Base-by-base conservation (phyloP, 2,888 invertebrate genomes). In the Xylota segnis region DNA sequence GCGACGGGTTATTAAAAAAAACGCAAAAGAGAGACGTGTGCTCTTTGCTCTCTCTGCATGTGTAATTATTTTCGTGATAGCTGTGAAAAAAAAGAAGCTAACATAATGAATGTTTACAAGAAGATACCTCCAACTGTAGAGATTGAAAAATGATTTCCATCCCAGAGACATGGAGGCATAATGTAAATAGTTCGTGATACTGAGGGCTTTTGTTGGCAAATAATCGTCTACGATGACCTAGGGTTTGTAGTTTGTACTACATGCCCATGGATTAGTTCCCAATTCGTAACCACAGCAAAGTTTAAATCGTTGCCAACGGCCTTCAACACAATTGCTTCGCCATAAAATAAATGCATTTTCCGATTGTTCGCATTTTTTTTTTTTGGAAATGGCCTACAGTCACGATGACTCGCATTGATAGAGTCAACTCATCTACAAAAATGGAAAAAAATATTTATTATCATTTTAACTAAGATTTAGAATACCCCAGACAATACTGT, bases 31-130 rank as follows among this genome's bases (percentile, higher is more conserved):
- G 65, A 79, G 75, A 76, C 59, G 59, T 54, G 37, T 84, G 70
- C 58, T 84, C 70, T 70, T 70, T 74, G 58, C 56, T 74, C 72
- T 72, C 65, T 47, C 71, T 71, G 75, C 74, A 52, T 65, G 81
- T 66, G 65, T 79, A 68, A 72, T 66, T 58, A 79, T 72, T 14
- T 56, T 50, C 47, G 61, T 50, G 61, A 18, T 16, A 16, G 50
- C 52, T 40, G 47, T 7, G 40, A 72, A 72, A 72, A 52, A 29
- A 58, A 71, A n/a, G n/a, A 58, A 58, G 59, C 50, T 29, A 58
- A 59, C 5, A 59, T 72, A 59, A 50, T 72, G 14, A 27, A 50
- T 71, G 71, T 32, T 45, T 71, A 58, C 56, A 59, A 34, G 71
- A 58, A 34, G 14, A 66, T 40, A 54, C 37, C 52, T 63, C 47